phyloP scores from a whole-genome alignment of 1,140 invertebrate species.

The Drosophila ohnishii region DNA sequence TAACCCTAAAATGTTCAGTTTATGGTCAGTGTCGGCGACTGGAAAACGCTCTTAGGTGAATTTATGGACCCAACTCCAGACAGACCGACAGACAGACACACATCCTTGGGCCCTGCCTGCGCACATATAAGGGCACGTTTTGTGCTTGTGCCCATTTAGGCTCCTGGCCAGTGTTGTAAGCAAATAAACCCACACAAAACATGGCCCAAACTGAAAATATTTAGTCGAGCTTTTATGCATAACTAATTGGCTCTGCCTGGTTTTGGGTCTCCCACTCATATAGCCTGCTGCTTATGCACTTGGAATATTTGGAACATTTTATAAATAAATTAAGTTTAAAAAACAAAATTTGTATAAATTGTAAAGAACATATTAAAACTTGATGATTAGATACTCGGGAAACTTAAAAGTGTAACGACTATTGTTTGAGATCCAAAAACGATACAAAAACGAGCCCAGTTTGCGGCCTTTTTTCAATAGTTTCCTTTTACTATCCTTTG shows the following conservation, averaged over 20 bases:
- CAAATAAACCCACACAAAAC: conserved; percentile 52
- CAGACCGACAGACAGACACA: conserved; percentile 14
- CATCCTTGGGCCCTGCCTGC: not conserved
- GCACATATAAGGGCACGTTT: conserved; percentile 10
- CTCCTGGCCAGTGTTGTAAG: conserved; percentile 31
- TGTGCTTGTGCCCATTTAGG: conserved; percentile 14
- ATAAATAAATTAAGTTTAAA: not conserved
- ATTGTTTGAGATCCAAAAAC: not conserved
- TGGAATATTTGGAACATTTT: not conserved
- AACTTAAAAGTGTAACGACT: not conserved
- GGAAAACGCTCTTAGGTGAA: conserved; percentile 52
- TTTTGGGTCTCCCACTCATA: conserved; percentile 1
- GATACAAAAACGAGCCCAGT: not conserved
- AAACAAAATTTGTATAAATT: not conserved
- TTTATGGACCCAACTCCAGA: conserved; percentile 42
- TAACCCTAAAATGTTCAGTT: conserved; percentile 69
- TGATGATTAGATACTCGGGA: not conserved
- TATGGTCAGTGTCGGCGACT: conserved; percentile 47
- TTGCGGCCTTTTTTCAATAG: no score
- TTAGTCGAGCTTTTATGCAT: conserved; percentile 72
- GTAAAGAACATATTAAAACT: not conserved
- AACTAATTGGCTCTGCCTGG: conserved; percentile 70
- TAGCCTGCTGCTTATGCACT: conserved; percentile 27
- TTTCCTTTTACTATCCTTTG: not conserved
- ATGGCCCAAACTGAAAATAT: conserved; percentile 63